Conservation (phyloP, 2,113 vertebrate genomes). For the Archocentrus centrarchus region DNA sequence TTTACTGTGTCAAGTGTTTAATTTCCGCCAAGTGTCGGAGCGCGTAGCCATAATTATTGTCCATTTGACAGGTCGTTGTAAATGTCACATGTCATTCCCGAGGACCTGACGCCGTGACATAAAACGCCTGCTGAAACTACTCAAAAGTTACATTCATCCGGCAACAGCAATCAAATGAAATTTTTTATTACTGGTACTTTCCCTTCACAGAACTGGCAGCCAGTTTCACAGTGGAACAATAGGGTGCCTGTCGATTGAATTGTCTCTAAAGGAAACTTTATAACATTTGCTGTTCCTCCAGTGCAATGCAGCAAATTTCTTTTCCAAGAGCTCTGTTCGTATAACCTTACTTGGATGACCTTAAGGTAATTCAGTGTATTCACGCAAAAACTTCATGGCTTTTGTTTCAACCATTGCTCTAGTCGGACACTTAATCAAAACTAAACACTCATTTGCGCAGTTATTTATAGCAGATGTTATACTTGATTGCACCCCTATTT, state of each 20-base stretch:
- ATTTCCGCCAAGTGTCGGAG: constrained; percentile 48
- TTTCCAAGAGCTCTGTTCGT: constrained; percentile 50
- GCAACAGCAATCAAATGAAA: constrained; percentile 54
- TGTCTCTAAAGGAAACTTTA: constrained; percentile 47
- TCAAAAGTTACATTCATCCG: constrained; percentile 44
- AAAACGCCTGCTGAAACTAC: constrained; percentile 31
- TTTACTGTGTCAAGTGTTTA: constrained; percentile 51
- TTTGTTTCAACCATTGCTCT: background rate
- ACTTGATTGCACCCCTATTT: constrained; percentile 31
- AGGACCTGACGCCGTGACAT: constrained; percentile 27
- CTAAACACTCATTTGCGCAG: constrained; percentile 6
- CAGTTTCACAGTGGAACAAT: constrained; percentile 55
- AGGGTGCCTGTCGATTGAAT: constrained; percentile 55
- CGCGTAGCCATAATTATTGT: constrained; percentile 22
- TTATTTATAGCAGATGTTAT: constrained; percentile 26
- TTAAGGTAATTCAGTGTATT: constrained; percentile 33
- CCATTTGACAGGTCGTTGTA: constrained; percentile 51
- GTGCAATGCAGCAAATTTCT: constrained; percentile 24
- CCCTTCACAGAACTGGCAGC: constrained; percentile 44
- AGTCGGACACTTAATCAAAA: constrained; percentile 37
- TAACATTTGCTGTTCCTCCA: constrained; percentile 18
- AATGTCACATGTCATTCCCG: constrained; percentile 41
- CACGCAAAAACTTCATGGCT: constrained; percentile 49
- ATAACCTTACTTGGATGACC: constrained; percentile 37
- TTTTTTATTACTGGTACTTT: constrained; percentile 46